These are phyloP conservation scores for Aphidius colemani DNA, from an alignment of 2,888 invertebrate species.

Conservation along the genomic window DNA sequence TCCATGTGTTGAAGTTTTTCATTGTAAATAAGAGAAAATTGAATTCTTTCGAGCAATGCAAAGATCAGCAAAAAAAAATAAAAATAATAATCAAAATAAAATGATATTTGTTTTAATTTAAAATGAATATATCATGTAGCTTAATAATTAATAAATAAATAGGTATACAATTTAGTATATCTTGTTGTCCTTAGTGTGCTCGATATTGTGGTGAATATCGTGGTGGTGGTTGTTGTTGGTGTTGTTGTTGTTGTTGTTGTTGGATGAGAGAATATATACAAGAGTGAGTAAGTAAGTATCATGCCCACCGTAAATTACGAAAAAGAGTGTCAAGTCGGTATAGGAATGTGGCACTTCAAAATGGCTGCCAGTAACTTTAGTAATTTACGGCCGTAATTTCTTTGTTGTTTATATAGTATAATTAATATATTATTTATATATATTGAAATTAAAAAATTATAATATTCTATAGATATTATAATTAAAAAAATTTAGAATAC, in stretches of 20 bases:
- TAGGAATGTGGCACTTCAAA: conserved; percentile 76
- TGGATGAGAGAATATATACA: neutral
- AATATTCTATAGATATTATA: conserved; percentile 15
- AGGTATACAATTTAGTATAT: no score
- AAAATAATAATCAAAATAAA: conserved; percentile 10
- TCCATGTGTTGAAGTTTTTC: no score
- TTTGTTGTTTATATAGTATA: conserved; percentile 55
- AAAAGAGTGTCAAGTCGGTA: conserved; percentile 57
- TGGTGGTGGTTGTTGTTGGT: no score
- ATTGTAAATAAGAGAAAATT: neutral
- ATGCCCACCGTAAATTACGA: conserved; percentile 48
- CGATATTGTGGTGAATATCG: no score
- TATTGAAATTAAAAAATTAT: conserved; percentile 21
- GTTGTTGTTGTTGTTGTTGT: no score
- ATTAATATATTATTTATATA: conserved; percentile 30
- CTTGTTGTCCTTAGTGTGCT: no score
- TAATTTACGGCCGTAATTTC: conserved; percentile 60
- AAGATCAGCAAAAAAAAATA: neutral
- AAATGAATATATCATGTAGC: no score
- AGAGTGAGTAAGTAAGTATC: conserved; percentile 11
- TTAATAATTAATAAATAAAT: no score
- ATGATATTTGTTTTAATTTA: no score
- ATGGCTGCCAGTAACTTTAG: conserved; percentile 69
- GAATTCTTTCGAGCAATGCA: neutral
- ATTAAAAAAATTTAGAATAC: neutral